Evolutionary conservation across 1,140 invertebrate genomes (phyloP).

Genomic region (Anagrus nilaparvatae): DNA sequence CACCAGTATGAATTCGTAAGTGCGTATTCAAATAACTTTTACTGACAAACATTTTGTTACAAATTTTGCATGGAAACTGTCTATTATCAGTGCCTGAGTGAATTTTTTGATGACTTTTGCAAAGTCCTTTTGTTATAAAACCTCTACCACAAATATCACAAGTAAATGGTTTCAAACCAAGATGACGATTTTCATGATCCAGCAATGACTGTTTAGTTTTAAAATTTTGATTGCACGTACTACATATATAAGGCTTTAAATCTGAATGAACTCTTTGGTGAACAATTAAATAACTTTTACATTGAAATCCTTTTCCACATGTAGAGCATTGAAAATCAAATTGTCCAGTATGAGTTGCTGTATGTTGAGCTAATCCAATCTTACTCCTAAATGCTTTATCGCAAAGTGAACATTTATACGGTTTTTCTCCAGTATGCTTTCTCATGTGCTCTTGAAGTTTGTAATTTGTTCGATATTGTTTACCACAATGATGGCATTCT

Average conservation of each 20-base stretch:
- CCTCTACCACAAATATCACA: conserved; percentile 68
- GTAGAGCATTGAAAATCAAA: conserved; percentile 58
- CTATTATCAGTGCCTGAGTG: conserved; percentile 57
- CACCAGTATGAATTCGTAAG: conserved; percentile 78
- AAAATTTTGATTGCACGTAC: conserved; percentile 54
- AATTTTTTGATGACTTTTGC: conserved; percentile 60
- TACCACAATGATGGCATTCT: conserved; percentile 47
- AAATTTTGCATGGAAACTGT: conserved; percentile 56
- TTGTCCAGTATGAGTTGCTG: conserved; percentile 53
- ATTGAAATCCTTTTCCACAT: conserved; percentile 63
- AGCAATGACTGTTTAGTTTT: conserved; percentile 63
- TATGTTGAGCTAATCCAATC: conserved; percentile 58
- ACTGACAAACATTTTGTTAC: conserved; percentile 60
- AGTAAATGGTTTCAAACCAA: conserved; percentile 70
- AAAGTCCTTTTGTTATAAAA: conserved; percentile 71
- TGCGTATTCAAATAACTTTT: conserved; percentile 74
- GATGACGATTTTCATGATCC: conserved; percentile 72
- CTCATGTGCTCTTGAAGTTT: conserved; percentile 67
- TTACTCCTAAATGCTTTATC: conserved; percentile 61
- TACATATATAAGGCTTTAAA: conserved; percentile 49
- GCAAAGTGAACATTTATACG: conserved; percentile 66
- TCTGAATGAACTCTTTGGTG: conserved; percentile 60
- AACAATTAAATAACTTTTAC: conserved; percentile 59
- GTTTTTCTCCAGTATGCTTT: conserved; percentile 75
- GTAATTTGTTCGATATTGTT: conserved; percentile 50